Conservation (phyloP, 1,140 invertebrate species). For the Trachymyrmex septentrionalis region DNA sequence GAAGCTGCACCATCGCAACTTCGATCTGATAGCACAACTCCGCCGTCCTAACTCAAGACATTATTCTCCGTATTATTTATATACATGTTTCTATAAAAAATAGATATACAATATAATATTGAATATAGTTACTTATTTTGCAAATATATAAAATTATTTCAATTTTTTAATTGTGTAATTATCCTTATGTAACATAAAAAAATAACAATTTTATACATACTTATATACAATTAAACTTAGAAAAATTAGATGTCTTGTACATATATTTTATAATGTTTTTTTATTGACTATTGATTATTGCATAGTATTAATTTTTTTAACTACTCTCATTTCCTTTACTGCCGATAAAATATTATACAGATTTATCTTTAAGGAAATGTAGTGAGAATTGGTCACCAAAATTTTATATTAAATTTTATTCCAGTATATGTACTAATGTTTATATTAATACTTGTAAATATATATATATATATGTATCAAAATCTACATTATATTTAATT, state of each 20-base stretch:
- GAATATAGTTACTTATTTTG: conserved; percentile 15
- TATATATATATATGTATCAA: conserved; percentile 72
- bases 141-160: conserved; percentile 29
- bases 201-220: conserved; percentile 35
- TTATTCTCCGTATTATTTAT: conserved; percentile 2
- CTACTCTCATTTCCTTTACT: conserved; percentile 37
- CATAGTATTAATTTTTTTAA: conserved; percentile 20
- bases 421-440: conserved; percentile 55
- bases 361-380: conserved; percentile 44
- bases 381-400: conserved; percentile 36
- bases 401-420: conserved; percentile 68
- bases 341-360: conserved; percentile 35
- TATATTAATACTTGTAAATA: conserved; percentile 74
- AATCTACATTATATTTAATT: conserved; percentile 39
- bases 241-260: conserved; percentile 17
- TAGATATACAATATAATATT: neutral
- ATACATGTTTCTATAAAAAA: conserved; percentile 2
- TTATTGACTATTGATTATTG: conserved; percentile 2
- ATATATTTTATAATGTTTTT: conserved; percentile 22
- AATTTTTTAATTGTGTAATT: conserved; percentile 26
- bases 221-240: conserved; percentile 15
- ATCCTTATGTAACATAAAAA: neutral
- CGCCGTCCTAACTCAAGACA: conserved; percentile 80
- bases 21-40: conserved; percentile 87
- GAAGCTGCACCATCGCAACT: conserved; percentile 91